Conservation (phyloP, 2,113 vertebrate species). For the Actenoides hombroni region DNA sequence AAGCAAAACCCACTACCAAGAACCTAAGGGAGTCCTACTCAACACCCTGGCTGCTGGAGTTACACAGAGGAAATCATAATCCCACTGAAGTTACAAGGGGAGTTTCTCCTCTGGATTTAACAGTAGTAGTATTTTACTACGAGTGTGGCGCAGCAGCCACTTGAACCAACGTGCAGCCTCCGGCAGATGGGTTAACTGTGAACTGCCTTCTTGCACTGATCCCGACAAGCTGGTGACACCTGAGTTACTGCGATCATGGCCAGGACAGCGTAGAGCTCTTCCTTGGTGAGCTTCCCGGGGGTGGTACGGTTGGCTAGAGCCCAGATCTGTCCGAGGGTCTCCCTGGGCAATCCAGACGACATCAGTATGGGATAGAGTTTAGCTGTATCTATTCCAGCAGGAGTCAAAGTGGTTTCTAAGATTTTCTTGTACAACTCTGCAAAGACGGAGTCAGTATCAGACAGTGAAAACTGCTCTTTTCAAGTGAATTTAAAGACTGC, state of each 20-base stretch:
- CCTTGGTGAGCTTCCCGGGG: slow-evolving; percentile 95
- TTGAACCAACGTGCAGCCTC: background rate
- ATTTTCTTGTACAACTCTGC: slow-evolving; percentile 95
- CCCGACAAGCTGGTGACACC: slow-evolving; percentile 69
- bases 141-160: background rate
- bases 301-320: slow-evolving; percentile 94
- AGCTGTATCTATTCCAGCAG: slow-evolving; percentile 92
- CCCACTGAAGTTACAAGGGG: background rate
- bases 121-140: background rate
- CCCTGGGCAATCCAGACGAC: slow-evolving; percentile 94
- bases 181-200: background rate
- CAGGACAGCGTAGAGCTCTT: slow-evolving; percentile 93
- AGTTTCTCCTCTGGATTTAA: background rate
- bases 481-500: background rate
- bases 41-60: background rate
- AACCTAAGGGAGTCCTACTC: background rate
- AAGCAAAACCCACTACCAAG: rapidly evolving
- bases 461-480: background rate
- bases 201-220: background rate
- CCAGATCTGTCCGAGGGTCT: slow-evolving; percentile 97
- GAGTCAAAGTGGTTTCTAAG: slow-evolving; percentile 90
- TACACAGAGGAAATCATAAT: background rate
- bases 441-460: slow-evolving; percentile 16
- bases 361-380: slow-evolving; percentile 97
- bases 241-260: slow-evolving; percentile 93